Percentiles rank a stretch among this genome's conserved stretches.
These are phyloP conservation scores for Tautogolabrus adspersus DNA, from an alignment of 2,113 vertebrate genomes.

Conservation along the genomic window DNA sequence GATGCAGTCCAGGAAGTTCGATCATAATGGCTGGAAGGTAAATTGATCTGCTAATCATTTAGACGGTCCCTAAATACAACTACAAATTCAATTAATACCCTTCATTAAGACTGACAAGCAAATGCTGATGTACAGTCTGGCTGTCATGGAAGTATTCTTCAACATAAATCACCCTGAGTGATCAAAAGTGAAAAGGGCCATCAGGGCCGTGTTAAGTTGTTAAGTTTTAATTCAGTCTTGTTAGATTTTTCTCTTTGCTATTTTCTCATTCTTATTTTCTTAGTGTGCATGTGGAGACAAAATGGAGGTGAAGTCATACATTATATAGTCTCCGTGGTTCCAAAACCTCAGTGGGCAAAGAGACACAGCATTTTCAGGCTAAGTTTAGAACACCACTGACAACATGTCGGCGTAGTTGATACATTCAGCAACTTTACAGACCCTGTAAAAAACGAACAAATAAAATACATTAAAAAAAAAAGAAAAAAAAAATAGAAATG, in stretches of 20 bases:
- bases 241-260: background rate
- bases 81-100: constrained; percentile 63
- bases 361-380: constrained; percentile 3
- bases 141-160: constrained; percentile 19
- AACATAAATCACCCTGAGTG: background rate
- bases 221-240: background rate
- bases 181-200: background rate
- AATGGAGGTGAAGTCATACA: background rate
- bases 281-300: background rate
- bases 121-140: constrained; percentile 14
- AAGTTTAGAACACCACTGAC: constrained; percentile 10
- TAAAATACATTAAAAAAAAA: too few relatives aligned
- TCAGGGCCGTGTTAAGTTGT: background rate
- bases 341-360: background rate
- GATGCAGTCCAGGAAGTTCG: background rate
- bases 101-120: constrained; percentile 57
- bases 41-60: constrained; percentile 50
- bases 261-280: background rate
- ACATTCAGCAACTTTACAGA: background rate
- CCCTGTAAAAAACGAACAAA: too few relatives aligned
- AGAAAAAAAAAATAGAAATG: too few relatives aligned
- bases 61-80: constrained; percentile 63
- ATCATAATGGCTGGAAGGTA: constrained; percentile 20
- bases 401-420: background rate
- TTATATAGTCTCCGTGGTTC: constrained; percentile 5